Conservation (phyloP, 2,113 vertebrate species). For the Chascanopsetta lugubris region DNA sequence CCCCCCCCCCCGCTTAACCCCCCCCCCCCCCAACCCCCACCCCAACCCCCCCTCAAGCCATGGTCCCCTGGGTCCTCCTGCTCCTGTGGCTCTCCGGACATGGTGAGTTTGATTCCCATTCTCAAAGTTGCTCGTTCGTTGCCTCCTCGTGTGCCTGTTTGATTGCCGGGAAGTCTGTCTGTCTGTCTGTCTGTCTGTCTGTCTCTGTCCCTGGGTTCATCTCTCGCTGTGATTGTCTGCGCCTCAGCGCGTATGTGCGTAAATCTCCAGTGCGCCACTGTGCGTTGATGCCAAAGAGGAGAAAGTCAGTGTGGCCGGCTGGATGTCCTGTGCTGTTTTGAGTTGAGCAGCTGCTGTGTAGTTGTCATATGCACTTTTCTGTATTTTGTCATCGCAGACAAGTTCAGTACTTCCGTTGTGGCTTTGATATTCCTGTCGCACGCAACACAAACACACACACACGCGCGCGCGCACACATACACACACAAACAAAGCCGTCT, state of each 20-base stretch:
- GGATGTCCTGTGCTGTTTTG: no score
- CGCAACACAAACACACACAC: constrained; percentile 37
- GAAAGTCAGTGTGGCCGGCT: not conserved
- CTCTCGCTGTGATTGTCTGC: constrained; percentile 36
- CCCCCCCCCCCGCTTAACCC: not conserved
- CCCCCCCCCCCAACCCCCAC: no score
- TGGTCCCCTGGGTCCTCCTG: constrained; percentile 76
- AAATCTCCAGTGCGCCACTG: constrained; percentile 2
- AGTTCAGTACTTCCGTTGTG: constrained; percentile 64
- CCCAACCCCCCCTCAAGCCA: constrained; percentile 44
- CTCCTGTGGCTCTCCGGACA: constrained; percentile 77
- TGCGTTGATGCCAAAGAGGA: constrained; percentile 24
- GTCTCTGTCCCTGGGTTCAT: constrained; percentile 32
- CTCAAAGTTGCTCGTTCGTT: constrained; percentile 47
- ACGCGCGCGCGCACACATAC: constrained; percentile 44
- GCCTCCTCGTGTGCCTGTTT: constrained; percentile 13
- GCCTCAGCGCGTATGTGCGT: constrained; percentile 32
- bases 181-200: constrained; percentile 21
- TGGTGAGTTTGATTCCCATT: constrained; percentile 71
- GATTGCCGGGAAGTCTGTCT: constrained; percentile 33
- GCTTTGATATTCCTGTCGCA: constrained; percentile 67
- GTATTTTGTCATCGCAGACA: constrained; percentile 26
- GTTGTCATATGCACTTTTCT: constrained; percentile 29
- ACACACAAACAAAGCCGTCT: constrained; percentile 49
- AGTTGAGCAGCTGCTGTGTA: not conserved